phyloP scores from a whole-genome alignment of 53 echinoderm and acorn worm species.

The Echinometra lucunter region DNA sequence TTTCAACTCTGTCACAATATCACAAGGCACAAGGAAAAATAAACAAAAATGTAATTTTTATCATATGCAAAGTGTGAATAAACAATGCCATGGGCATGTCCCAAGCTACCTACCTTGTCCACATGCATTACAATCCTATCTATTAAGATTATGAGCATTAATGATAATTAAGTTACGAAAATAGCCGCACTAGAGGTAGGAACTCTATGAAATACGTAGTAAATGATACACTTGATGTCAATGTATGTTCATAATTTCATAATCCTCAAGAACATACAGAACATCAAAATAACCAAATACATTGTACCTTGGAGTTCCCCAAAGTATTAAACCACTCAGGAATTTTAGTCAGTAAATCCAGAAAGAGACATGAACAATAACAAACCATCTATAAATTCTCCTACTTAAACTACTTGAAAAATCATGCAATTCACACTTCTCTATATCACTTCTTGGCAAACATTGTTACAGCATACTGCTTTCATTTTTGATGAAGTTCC shows the following conservation, averaged over 20 bases:
- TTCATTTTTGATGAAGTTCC: background rate
- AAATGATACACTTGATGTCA: no score
- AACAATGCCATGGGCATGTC: no score
- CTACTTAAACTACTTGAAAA: background rate
- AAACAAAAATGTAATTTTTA: background rate
- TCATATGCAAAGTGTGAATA: background rate
- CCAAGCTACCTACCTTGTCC: no score
- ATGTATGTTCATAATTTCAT: no score
- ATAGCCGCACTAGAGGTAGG: no score
- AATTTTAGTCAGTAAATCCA: background rate
- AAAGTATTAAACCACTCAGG: background rate
- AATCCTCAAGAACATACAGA: no score
- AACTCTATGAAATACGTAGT: no score
- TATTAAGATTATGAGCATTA: no score
- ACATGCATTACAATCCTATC: no score
- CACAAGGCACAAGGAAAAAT: background rate
- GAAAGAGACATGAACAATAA: background rate
- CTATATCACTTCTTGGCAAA: background rate
- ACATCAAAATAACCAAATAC: no score
- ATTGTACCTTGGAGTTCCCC: no score
- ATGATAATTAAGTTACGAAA: no score
- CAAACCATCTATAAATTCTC: background rate
- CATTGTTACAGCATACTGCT: background rate
- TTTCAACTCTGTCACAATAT: background rate
- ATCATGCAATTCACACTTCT: background rate